phyloP scores from a whole-genome alignment of 2,113 vertebrate species.

The Neotoma lepida region DNA sequence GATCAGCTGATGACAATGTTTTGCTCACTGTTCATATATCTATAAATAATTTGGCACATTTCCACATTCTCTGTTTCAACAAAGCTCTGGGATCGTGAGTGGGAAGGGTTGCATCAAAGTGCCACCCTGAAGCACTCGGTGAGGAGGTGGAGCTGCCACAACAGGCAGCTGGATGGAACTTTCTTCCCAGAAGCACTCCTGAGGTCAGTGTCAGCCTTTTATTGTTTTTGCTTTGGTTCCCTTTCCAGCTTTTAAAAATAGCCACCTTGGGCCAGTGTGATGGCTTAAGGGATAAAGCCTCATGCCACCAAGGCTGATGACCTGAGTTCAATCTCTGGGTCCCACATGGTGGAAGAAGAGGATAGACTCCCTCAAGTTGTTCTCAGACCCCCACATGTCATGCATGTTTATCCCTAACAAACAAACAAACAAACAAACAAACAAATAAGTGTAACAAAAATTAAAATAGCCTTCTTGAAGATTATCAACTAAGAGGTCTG shows the following conservation, averaged over 20 bases:
- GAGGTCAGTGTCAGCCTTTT: neutral
- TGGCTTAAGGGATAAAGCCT: neutral
- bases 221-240: neutral
- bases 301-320: neutral
- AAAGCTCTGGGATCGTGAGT: constrained; percentile 35
- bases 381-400: neutral
- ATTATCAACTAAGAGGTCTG: neutral
- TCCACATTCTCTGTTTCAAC: constrained; percentile 62
- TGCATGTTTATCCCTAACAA: neutral
- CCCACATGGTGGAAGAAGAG: neutral
- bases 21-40: constrained; percentile 63
- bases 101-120: constrained; percentile 46
- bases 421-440: neutral
- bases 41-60: constrained; percentile 73
- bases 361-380: neutral
- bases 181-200: neutral
- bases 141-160: neutral
- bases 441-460: neutral
- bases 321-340: neutral
- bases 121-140: neutral
- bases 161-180: neutral
- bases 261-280: neutral
- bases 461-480: neutral
- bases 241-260: neutral
- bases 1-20: constrained; percentile 57